Evolutionary conservation across 2,888 invertebrate species (phyloP).

Genomic region (Heterodera filipjevi): DNA sequence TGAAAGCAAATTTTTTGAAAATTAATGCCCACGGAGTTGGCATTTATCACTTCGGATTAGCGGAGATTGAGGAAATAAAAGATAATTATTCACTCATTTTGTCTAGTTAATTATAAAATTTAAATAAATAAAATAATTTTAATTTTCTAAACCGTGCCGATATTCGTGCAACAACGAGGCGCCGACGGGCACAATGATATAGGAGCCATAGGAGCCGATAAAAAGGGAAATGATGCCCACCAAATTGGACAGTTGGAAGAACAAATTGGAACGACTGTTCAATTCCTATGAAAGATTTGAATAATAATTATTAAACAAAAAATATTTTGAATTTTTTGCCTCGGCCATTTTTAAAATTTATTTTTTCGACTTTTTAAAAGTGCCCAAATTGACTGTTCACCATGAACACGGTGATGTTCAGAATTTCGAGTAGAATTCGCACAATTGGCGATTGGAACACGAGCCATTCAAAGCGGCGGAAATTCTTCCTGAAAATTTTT

Average conservation of each 20-base stretch:
- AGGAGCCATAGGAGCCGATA: conserved; percentile 62
- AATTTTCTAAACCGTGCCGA: neutral
- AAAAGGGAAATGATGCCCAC: conserved; percentile 59
- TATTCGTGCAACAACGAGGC: conserved; percentile 14
- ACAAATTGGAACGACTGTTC: conserved; percentile 32
- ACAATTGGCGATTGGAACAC: conserved; percentile 64
- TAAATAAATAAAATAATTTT: neutral
- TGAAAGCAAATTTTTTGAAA: no score
- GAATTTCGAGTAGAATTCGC: conserved; percentile 55
- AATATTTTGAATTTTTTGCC: no score
- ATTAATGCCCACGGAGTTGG: no score
- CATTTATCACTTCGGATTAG: no score
- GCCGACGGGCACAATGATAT: conserved; percentile 60
- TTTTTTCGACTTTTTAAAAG: no score
- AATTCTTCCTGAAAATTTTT: conserved; percentile 42
- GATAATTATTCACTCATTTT: no score
- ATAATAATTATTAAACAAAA: no score
- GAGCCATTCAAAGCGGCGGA: conserved; percentile 61
- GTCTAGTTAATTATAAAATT: no score
- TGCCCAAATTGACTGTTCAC: no score
- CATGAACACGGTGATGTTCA: conserved; percentile 60
- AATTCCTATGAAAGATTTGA: no score
- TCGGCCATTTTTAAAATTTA: no score
- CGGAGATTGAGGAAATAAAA: no score
- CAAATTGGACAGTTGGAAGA: conserved; percentile 59